Evolutionary conservation across 2,888 invertebrate species (phyloP).

Genomic region (Caenorhabditis sp.): DNA sequence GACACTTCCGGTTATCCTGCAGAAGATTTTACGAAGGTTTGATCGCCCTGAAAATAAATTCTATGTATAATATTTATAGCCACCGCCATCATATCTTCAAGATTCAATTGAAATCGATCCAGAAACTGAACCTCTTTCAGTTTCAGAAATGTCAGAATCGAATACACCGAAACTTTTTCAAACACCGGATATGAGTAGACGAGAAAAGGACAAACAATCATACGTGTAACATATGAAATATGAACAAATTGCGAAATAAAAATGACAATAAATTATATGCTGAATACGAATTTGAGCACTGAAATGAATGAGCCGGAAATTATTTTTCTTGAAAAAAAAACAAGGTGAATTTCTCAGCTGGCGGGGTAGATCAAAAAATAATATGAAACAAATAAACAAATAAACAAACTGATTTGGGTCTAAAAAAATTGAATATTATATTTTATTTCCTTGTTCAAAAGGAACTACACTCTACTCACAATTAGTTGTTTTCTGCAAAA

Average conservation of each 20-base stretch:
- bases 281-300: no score
- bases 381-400: constrained; percentile 1
- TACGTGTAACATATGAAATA: constrained; percentile 30
- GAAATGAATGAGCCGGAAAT: no score
- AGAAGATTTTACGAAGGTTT: neutral
- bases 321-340: no score
- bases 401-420: neutral
- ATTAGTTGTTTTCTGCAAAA: no score
- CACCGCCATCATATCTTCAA: neutral
- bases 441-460: no score
- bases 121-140: constrained; percentile 26
- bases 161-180: constrained; percentile 26
- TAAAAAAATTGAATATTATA: no score
- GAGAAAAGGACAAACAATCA: constrained; percentile 21
- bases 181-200: constrained; percentile 11
- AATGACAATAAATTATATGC: neutral
- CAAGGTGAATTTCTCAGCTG: no score
- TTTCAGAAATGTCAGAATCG: constrained; percentile 41
- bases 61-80: neutral
- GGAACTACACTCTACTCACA: no score
- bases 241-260: neutral
- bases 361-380: neutral
- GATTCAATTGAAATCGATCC: neutral
- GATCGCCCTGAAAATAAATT: neutral
- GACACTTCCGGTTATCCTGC: constrained; percentile 4